Base-by-base conservation (phyloP, 2,888 invertebrate genomes). In the Podabrus alpinus region DNA sequence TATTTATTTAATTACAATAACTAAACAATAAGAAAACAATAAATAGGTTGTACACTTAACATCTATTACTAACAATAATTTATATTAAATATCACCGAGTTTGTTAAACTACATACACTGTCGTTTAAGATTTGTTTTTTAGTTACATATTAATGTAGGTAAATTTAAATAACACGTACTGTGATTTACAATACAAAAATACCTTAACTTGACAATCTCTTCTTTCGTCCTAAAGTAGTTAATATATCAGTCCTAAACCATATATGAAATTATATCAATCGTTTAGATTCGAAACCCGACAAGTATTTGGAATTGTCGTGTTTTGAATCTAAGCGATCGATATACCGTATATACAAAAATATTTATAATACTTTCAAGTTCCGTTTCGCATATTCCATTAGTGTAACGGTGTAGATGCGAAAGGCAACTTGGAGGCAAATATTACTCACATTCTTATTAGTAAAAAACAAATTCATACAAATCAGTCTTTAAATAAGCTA, bases 11-110 rank as follows among this genome's bases (percentile, higher is more conserved):
- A 64, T 19, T 21, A n/a, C 2, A 64, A 19, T n/a, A 64, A 64
- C 62, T 64, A 64, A 64, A 64, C 62, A 64, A 19, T 17, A 19
- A 10, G 62, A 62, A 62, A 62, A 19, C 17, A 62, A 64, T 64
- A 64, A 19, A 64, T 64, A 64, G 21, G 19, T 64, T 15, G 10
- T 19, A n/a, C n/a, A 19, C 17, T 21, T 64, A 64, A 64, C 19
- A 64, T 64, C 13, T 19, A 64, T 19, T 45, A n/a, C n/a, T 17
- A 64, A 19, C 19, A 19, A 64, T 61, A 17, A 61, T 64, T 64
- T 64, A 64, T 64, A 64, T 21, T 64, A 64, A 64, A 64, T 64
- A 64, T 64, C 62, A 64, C 62, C 62, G 62, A 64, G 17, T 64
- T 64, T 15, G n/a, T 64, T 64, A 64, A 64, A 64, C 62, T 64